Evolutionary conservation across 2,888 invertebrate genomes (phyloP).

Genomic region (Empis livida): DNA sequence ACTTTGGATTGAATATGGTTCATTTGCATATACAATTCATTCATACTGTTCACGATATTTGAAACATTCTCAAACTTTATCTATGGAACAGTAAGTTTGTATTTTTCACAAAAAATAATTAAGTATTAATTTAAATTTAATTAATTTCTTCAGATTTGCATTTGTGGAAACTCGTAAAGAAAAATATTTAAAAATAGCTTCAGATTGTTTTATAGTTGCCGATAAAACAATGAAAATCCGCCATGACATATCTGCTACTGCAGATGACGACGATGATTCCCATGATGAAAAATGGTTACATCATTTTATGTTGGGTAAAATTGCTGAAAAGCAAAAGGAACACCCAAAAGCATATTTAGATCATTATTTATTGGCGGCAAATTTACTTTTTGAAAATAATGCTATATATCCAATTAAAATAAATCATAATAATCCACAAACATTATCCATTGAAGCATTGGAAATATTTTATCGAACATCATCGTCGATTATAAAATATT

Average conservation of each 20-base stretch:
- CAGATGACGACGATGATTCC: slow-evolving; percentile 27
- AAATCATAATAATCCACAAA: slow-evolving; percentile 69
- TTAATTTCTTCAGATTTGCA: slow-evolving; percentile 40
- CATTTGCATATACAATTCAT: slow-evolving; percentile 79
- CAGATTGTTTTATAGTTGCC: slow-evolving; percentile 62
- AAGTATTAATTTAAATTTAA: not conserved
- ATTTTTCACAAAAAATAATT: not conserved
- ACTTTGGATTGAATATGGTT: slow-evolving; percentile 84
- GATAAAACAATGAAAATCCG: slow-evolving; percentile 45
- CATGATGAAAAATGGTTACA: slow-evolving; percentile 85
- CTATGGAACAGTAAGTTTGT: slow-evolving; percentile 46
- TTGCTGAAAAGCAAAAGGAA: slow-evolving; percentile 72
- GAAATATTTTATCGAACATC: slow-evolving; percentile 78
- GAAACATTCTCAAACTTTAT: slow-evolving; percentile 65
- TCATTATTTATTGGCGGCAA: slow-evolving; percentile 41
- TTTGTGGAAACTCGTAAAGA: slow-evolving; percentile 63
- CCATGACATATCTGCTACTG: slow-evolving; percentile 9
- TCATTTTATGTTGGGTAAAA: slow-evolving; percentile 93
- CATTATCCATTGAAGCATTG: slow-evolving; percentile 74
- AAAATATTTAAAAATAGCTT: slow-evolving; percentile 63
- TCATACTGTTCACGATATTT: slow-evolving; percentile 78
- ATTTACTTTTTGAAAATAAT: slow-evolving; percentile 61
- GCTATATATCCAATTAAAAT: slow-evolving; percentile 80
- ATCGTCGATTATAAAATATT: slow-evolving; percentile 75
- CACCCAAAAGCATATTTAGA: slow-evolving; percentile 60